phyloP scores from a whole-genome alignment of 2,113 vertebrate genomes.

The Myotis lucifugus region DNA sequence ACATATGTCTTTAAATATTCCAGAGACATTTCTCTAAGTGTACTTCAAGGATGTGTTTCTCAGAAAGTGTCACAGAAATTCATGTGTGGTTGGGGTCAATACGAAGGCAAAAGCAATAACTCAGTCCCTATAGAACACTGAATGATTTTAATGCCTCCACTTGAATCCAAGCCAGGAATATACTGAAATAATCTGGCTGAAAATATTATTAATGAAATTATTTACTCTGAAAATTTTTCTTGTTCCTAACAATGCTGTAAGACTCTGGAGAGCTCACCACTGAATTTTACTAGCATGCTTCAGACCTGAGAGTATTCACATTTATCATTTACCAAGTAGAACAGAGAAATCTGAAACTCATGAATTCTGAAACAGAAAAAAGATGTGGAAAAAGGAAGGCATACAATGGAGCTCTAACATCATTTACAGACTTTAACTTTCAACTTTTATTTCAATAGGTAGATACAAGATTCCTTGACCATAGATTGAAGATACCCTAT shows the following conservation, averaged over 20 bases:
- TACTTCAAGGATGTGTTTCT: background rate
- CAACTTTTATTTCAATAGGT: background rate
- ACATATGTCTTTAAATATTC: background rate
- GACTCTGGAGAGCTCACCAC: background rate
- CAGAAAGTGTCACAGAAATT: conserved; percentile 36
- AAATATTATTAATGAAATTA: background rate
- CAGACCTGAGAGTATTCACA: background rate
- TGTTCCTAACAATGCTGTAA: background rate
- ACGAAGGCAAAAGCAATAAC: background rate
- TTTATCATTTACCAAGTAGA: background rate
- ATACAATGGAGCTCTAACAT: background rate
- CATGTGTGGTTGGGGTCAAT: background rate
- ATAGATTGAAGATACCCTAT: background rate
- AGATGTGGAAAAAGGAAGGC: background rate
- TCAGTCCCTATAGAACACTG: background rate
- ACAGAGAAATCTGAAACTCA: background rate
- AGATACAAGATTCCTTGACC: background rate
- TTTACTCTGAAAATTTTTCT: conserved; percentile 20
- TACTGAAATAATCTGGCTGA: background rate
- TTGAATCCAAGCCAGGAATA: conserved; percentile 40
- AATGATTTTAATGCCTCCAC: background rate
- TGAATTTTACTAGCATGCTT: background rate
- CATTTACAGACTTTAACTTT: background rate
- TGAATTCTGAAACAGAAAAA: background rate
- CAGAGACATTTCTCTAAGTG: background rate